Evolutionary conservation across 2,797 vertebrate species (phyloP).

Genomic region (Argentina silus): DNA sequence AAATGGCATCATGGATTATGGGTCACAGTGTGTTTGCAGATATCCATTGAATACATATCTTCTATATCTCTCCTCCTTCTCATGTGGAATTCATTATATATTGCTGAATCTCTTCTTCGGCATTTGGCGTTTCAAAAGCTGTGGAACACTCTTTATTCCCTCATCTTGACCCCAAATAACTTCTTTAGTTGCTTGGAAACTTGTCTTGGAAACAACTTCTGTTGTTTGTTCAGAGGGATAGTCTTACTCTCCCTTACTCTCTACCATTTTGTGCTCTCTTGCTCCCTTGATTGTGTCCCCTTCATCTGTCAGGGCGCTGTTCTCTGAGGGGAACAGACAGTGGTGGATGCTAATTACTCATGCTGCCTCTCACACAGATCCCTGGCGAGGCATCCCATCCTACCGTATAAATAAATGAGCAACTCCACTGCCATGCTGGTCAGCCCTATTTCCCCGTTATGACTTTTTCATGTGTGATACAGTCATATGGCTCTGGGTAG

Average conservation of each 20-base stretch:
- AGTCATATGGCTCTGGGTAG: not conserved
- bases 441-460: no score
- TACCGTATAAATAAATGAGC: constrained; percentile 40
- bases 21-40: not conserved
- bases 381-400: constrained; percentile 25
- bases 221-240: not conserved
- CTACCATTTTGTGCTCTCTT: constrained; percentile 42
- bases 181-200: not conserved
- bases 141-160: not conserved
- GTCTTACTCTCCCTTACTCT: not conserved
- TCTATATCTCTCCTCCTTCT: not conserved
- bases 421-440: not conserved
- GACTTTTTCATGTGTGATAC: no score
- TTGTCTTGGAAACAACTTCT: not conserved
- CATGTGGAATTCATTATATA: not conserved
- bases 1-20: no score
- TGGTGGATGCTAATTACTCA: constrained; percentile 75
- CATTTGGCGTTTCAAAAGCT: not conserved
- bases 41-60: not conserved
- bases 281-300: constrained; percentile 46
- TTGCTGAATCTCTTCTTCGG: not conserved
- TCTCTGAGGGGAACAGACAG: constrained; percentile 55
- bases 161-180: no score
- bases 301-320: constrained; percentile 56
- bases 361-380: constrained; percentile 33